Evolutionary conservation across 2,113 vertebrate species (phyloP), one percentile per base, ranked within the genome.

Genomic region (Rhea americana): DNA sequence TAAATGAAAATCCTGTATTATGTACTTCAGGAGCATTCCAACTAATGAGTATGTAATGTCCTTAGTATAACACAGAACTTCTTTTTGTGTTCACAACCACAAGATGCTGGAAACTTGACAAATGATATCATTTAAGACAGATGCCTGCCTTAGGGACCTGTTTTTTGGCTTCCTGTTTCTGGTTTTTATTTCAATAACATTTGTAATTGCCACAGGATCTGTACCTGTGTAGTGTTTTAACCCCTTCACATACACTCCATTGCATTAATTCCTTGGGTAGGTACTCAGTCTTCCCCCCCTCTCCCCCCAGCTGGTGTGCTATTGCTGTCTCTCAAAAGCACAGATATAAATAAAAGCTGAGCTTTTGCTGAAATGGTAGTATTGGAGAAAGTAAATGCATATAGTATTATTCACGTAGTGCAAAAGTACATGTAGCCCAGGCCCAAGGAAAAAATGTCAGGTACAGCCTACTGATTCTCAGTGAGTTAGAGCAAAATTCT

Each of bases 71-170:
- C 91, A 95, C 94, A 96, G 96, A 92, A 96, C 96, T 97, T 88
- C 93, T 95, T 98, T 97, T 90, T 97, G 91, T 94, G 97, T 97
- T 96, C 94, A 85, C 96, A 93, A 96, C 97, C 97, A 96, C 96
- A 97, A 96, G 95, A 97, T 90, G 96, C 97, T 98, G 97, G 97
- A 97, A 97, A 97, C 95, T 96, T 98, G 97, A 98, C 98, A 98
- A 96, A 97, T 97, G 97, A 97, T 97, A 96, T 97, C 97, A 97
- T 97, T 98, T 97, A 98, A 98, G 98, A 97, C 97, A 97, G 98
- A 98, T 97, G 97, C 97, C 97, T 97, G 97, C 97, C 97, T 95
- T 92, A 90, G 97, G 97, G 97, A 98, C 97, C 95, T 97, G 97
- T 85, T 95, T 97, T 96, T 96, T 96, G 97, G 96, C 96, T 98